Base-by-base conservation (phyloP, 2,888 invertebrate genomes). In the Liopterus haemorrhoidalis region DNA sequence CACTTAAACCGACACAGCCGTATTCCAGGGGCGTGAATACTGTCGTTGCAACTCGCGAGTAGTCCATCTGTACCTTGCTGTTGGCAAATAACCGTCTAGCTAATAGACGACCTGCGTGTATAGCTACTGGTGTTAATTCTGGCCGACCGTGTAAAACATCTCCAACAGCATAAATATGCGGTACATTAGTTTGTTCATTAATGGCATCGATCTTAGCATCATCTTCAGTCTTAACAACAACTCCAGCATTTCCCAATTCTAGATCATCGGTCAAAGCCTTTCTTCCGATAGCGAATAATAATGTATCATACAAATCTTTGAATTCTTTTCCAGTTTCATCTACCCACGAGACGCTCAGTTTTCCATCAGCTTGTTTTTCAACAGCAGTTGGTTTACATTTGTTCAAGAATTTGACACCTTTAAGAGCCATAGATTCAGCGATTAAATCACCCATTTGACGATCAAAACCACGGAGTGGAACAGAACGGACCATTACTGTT, bases 1-100 rank as follows among this genome's bases (percentile, higher is more conserved):
- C 96, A 59, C 92, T 85, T 38, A 92, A 70, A 1, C 96, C 96
- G 9, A 94, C 91, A 61, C 84, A 83, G n/a, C 91, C 92, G 65
- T 97, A 99, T 71, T 97, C 97, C 18, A 96, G 66, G 21, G 97
- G 96, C 27, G 93, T 92, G 70, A 97, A 97, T 1, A 97, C 81
- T 1, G 96, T 95, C 11, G 96, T 97, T 22, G 96, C 90, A 2
- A 97, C 82, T 71, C 85, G 86, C 0, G 74, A 70, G 60, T 91
- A 91, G 68, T 90, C 87, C 88, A 90, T 90, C 21, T 72, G 68
- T 48, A 76, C 75, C 0, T 62, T 59, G 9, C 72, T 68, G 43
- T 70, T 74, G 1, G 65, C 79, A 64, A 81, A 86, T 35, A 90
- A 64, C 36, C 90, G 73, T 39, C 82, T 74, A 9, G 93, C 87